These are phyloP conservation scores for Silurus lanzhouensis DNA, from an alignment of 2,797 vertebrate genomes.

Conservation along the genomic window DNA sequence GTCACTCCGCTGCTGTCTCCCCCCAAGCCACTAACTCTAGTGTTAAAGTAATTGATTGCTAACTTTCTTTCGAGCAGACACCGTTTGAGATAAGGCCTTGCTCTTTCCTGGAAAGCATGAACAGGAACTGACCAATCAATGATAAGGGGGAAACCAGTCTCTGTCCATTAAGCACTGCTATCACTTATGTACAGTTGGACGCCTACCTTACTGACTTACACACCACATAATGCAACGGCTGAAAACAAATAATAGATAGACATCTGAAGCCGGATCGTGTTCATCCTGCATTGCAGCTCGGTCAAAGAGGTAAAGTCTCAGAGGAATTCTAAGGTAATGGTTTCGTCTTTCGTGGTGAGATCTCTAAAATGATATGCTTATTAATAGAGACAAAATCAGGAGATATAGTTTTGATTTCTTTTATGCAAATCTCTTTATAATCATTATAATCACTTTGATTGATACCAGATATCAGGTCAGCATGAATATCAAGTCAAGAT, in stretches of 20 bases:
- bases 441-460: not conserved
- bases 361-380: not conserved
- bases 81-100: conserved; percentile 23
- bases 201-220: not conserved
- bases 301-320: not conserved
- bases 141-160: not conserved
- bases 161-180: conserved; percentile 6
- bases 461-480: not conserved
- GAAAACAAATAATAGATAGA: conserved; percentile 1
- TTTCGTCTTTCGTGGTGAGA: conserved; percentile 1
- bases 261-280: conserved; percentile 12
- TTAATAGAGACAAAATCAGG: not conserved
- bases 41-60: conserved; percentile 37
- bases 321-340: conserved; percentile 18
- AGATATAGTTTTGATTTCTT: not conserved
- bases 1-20: not conserved
- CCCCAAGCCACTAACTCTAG: conserved; percentile 5
- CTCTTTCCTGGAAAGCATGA: conserved; percentile 17
- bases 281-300: not conserved
- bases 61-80: conserved; percentile 31
- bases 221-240: not conserved
- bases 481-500: not conserved
- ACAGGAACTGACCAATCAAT: not conserved
- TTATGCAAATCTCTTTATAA: not conserved
- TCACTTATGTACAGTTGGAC: not conserved